Conservation (phyloP, 2,888 invertebrate species). For the Drosophila tanythrix region DNA sequence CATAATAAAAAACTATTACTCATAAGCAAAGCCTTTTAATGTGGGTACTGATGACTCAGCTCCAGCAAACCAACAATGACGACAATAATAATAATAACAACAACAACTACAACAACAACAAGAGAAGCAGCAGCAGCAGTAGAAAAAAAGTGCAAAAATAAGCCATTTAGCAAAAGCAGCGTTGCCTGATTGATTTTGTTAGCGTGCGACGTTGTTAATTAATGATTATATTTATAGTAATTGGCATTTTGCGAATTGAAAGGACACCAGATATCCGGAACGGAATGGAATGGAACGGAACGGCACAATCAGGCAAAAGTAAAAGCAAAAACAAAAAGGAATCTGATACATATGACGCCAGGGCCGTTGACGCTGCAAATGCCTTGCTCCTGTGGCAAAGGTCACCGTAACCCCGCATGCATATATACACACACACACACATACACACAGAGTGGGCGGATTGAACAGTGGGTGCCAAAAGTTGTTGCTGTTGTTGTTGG, state of each 20-base stretch:
- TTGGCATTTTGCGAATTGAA: slow-evolving; percentile 17
- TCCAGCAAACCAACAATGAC: slow-evolving; percentile 5
- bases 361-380: slow-evolving; percentile 3
- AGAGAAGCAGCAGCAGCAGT: slow-evolving; percentile 1
- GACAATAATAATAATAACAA: slow-evolving; percentile 18
- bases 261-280: slow-evolving; percentile 16
- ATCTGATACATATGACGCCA: slow-evolving; percentile 11
- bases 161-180: slow-evolving; percentile 48
- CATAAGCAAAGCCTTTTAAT: slow-evolving; percentile 19
- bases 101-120: slow-evolving; percentile 5
- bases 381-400: slow-evolving; percentile 54
- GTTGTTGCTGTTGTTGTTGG: slow-evolving; percentile 8
- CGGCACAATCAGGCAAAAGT: slow-evolving; percentile 1
- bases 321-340: slow-evolving; percentile 1
- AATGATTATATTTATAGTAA: slow-evolving; percentile 13
- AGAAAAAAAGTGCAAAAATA: slow-evolving; percentile 37
- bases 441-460: slow-evolving; percentile 13
- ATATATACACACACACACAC: no score
- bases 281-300: not conserved
- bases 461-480: slow-evolving; percentile 6
- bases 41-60: slow-evolving; percentile 35
- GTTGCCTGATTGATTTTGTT: slow-evolving; percentile 48
- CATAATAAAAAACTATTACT: slow-evolving; percentile 29
- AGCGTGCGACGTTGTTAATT: slow-evolving; percentile 1
- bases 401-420: slow-evolving; percentile 34